Base-by-base conservation (phyloP, 1,140 invertebrate genomes). In the Cyclina sinensis region DNA sequence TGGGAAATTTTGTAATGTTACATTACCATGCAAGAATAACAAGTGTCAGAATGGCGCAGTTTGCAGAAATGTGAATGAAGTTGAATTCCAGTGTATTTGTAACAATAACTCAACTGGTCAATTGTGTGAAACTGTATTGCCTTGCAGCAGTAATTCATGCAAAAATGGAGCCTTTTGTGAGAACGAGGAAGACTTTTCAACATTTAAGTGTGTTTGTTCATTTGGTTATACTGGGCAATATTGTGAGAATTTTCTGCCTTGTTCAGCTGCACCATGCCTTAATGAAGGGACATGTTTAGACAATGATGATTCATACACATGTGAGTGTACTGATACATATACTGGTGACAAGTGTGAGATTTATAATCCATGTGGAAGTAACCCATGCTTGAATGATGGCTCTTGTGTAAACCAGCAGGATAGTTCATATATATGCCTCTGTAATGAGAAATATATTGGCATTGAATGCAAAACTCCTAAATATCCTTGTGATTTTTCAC, bases 111-210 rank as follows among this genome's bases (percentile, higher is more conserved):
- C 51, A 27, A 86, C 86, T 57, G 92, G 92, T 27, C 12, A 32
- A 12, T n/a, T 24, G 11, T 93, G 93, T 91, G 89, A 91, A 27
- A 88, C 96, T 0, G 97, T 97, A 27, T 79, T 94, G 48, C 91
- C 94, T 30, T 95, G 94, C 78, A 62, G 48, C 9, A 84, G 85
- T 16, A 48, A 90, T 21, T 91, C 91, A 11, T 94, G 94, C 89
- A 30, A 82, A 70, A 90, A 90, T 89, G 87, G 86, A 35, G 92
- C 90, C 0, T 78, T 80, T 39, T 93, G 92, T 88, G 65, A 78
- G 51, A 46, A 83, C 73, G 43, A 37, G 0, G 43, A 54, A 24
- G 76, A 89, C 37, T 79, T 76, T 76, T 30, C 24, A 37, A 62
- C 79, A 27, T 91, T 91, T 48, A 87, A 30, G 18, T 93, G 93